Conservation (phyloP, 2,888 invertebrate genomes). For the Hesperia comma region DNA sequence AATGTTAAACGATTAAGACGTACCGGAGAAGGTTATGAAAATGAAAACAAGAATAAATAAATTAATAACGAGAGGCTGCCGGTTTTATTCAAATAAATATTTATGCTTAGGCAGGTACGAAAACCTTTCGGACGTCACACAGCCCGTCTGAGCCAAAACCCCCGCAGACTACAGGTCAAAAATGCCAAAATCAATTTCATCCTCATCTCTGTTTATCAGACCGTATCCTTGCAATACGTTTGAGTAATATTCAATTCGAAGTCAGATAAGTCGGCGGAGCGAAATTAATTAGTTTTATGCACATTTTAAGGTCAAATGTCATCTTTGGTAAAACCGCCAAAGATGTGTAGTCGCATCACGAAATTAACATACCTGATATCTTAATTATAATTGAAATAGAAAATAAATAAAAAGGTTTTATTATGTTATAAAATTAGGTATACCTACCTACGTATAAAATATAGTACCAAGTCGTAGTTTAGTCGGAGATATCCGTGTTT, state of each 20-base stretch:
- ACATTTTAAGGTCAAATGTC: conserved; percentile 13
- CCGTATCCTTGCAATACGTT: conserved; percentile 25
- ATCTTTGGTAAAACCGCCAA: not conserved
- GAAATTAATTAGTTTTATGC: conserved; percentile 11
- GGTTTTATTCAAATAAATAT: conserved; percentile 22
- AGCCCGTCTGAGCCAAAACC: conserved; percentile 27
- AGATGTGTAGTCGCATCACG: too few relatives aligned
- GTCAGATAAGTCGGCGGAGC: conserved; percentile 31
- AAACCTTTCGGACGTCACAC: conserved; percentile 29
- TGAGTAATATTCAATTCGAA: conserved; percentile 32
- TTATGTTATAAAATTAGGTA: too few relatives aligned
- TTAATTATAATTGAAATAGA: too few relatives aligned
- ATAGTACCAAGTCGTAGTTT: too few relatives aligned
- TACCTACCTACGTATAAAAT: too few relatives aligned
- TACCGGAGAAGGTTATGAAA: too few relatives aligned
- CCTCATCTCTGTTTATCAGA: conserved; percentile 33
- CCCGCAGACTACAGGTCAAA: conserved; percentile 29
- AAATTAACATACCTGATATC: too few relatives aligned
- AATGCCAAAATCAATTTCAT: conserved; percentile 39
- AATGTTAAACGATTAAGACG: too few relatives aligned
- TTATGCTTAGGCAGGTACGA: conserved; percentile 25
- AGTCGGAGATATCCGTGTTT: too few relatives aligned
- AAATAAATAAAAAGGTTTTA: too few relatives aligned
- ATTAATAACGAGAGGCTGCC: not conserved
- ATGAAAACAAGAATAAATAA: too few relatives aligned